Base-by-base conservation (phyloP, 2,797 vertebrate genomes). In the Prunella strophiata region DNA sequence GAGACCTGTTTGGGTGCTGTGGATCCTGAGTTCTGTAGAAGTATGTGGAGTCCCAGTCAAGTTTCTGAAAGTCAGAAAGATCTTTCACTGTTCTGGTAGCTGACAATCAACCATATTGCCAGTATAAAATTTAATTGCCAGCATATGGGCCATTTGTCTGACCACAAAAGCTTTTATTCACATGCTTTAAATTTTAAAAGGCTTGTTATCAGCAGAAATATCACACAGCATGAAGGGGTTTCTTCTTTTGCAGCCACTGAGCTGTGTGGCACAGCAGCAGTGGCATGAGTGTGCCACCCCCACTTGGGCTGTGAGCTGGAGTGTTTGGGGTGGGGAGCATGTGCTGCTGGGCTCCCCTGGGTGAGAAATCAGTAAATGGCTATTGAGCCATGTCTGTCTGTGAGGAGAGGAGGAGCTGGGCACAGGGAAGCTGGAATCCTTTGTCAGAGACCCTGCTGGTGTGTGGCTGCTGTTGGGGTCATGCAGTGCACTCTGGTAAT, bases 81-180 rank as follows among this genome's bases (percentile, higher is more conserved):
- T 61, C 25, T 10, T 85, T 85, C 0, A 0, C n/a, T 75, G 18
- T 72, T 80, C 66, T 78, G 43, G 54, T 72, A 63, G 78, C 75
- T 89, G 79, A 47, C 51, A 48, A 23, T 78, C 61, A 58, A 68
- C 81, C 40, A 27, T 83, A 68, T 74, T 92, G 84, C 68, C 47
- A 0, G 1, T 42, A 25, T 80, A 78, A 78, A 70, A 90, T 73
- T 78, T 92, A 92, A 97, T 88, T 88, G 79, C 58, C 74, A 90
- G 66, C 79, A 85, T 82, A 76, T 84, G 88, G 55, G 29, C 73
- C 27, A 12, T 84, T 88, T 92, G 34, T 89, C 75, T 93, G 92
- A 78, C 92, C 91, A 86, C 73, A 91, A 75, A 92, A 86, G 36
- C 79, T 93, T 93, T 93, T 81, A 81, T 91, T 94, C 73, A 30